Evolutionary conservation across 2,888 invertebrate genomes (phyloP).

Genomic region (Acleris laterana): DNA sequence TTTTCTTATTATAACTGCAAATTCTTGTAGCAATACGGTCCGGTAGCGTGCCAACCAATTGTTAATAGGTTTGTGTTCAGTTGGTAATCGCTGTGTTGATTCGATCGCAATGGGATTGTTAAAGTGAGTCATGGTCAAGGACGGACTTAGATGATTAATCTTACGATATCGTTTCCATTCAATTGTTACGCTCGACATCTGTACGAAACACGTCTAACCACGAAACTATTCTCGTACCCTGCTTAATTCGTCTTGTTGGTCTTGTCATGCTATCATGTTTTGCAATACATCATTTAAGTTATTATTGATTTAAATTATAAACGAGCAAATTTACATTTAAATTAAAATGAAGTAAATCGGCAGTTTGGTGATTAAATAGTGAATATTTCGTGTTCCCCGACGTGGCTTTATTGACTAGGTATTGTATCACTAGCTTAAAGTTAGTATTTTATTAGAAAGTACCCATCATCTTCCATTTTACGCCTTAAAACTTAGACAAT

Average conservation of each 20-base stretch:
- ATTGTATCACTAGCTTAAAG: too few species aligned
- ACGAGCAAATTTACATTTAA: too few species aligned
- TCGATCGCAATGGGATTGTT: constrained; percentile 35
- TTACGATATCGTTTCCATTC: constrained; percentile 29
- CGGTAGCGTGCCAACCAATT: constrained; percentile 33
- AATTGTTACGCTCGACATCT: constrained; percentile 28
- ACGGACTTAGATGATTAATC: constrained; percentile 45
- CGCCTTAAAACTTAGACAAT: too few species aligned
- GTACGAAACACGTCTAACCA: constrained; percentile 23
- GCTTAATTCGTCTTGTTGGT: not conserved
- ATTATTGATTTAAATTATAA: too few species aligned
- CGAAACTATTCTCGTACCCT: constrained; percentile 19
- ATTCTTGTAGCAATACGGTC: constrained; percentile 10
- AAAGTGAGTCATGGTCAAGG: constrained; percentile 41
- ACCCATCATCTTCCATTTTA: too few species aligned
- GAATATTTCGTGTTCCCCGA: too few species aligned
- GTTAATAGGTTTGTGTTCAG: constrained; percentile 23
- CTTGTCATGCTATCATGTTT: constrained; percentile 11
- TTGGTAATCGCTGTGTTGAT: constrained; percentile 14
- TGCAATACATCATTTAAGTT: not conserved
- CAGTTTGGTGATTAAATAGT: too few species aligned
- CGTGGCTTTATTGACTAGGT: too few species aligned
- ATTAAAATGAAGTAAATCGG: too few species aligned
- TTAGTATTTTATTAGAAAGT: too few species aligned
- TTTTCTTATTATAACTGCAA: constrained; percentile 6